phyloP scores from a whole-genome alignment of 2,113 vertebrate genomes.

The Melanostigma gelatinosum region DNA sequence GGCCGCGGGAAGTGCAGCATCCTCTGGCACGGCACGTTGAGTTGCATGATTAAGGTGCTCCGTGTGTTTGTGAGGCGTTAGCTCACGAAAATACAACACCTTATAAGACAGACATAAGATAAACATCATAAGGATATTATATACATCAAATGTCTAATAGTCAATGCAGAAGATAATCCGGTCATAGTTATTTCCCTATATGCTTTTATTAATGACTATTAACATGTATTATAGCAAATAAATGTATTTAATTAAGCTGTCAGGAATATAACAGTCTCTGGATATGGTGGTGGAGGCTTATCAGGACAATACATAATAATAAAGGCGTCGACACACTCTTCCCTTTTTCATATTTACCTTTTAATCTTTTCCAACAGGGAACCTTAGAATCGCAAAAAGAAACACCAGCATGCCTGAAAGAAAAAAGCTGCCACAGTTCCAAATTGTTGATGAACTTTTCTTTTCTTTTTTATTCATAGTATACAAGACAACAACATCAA shows the following conservation, averaged over 20 bases:
- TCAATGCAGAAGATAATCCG: too few species aligned
- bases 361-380: neutral
- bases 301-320: neutral
- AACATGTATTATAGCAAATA: neutral
- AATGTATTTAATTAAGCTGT: neutral
- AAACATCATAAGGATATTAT: neutral
- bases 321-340: neutral
- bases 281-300: neutral
- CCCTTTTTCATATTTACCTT: neutral
- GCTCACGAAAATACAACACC: neutral
- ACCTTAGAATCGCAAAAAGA: neutral
- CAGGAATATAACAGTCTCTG: neutral
- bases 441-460: neutral
- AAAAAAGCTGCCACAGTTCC: neutral
- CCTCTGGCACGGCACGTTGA: neutral
- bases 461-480: neutral
- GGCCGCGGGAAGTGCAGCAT: constrained; percentile 69
- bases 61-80: neutral
- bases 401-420: too few species aligned
- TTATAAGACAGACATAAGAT: neutral
- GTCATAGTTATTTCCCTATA: neutral
- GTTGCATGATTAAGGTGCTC: constrained; percentile 4
- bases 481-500: neutral
- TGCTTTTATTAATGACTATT: neutral
- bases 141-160: neutral